Conservation (phyloP, 2,888 invertebrate species). For the Ophioninae sp. region DNA sequence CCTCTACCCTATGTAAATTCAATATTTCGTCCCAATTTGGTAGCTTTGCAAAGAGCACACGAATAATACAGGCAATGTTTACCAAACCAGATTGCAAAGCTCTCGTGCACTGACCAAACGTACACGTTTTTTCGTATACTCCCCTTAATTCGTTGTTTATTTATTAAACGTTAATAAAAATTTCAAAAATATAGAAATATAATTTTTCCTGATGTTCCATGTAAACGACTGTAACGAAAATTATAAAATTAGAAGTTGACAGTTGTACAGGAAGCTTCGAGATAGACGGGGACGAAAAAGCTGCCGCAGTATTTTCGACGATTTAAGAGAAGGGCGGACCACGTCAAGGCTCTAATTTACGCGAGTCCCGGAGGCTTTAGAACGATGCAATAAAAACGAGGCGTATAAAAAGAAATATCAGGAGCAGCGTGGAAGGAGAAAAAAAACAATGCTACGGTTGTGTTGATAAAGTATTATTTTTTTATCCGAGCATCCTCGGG, state of each 20-base stretch:
- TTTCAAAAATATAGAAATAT: not conserved
- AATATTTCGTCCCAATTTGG: not conserved
- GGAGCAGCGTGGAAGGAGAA: not conserved
- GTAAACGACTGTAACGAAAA: not conserved
- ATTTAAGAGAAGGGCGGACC: slow-evolving; percentile 46
- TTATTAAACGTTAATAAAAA: not conserved
- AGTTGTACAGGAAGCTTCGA: slow-evolving; percentile 15
- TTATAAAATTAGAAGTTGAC: not conserved
- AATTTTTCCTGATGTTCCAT: not conserved
- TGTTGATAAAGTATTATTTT: slow-evolving; percentile 31
- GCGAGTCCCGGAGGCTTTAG: slow-evolving; percentile 30
- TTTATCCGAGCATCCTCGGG: slow-evolving; percentile 13
- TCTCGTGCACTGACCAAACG: not conserved
- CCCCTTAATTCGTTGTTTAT: not conserved
- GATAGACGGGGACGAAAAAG: slow-evolving; percentile 53
- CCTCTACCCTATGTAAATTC: slow-evolving; percentile 22
- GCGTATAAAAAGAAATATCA: slow-evolving; percentile 21
- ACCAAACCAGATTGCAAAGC: slow-evolving; percentile 12
- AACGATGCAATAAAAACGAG: slow-evolving; percentile 20
- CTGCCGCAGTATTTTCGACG: slow-evolving; percentile 63
- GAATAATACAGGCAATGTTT: slow-evolving; percentile 26
- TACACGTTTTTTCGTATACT: not conserved
- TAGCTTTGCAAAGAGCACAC: slow-evolving; percentile 16
- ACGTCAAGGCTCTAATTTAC: slow-evolving; percentile 49
- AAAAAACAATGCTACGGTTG: not conserved